phyloP scores from a whole-genome alignment of 2,797 vertebrate genomes.

The Sphenodon punctatus region DNA sequence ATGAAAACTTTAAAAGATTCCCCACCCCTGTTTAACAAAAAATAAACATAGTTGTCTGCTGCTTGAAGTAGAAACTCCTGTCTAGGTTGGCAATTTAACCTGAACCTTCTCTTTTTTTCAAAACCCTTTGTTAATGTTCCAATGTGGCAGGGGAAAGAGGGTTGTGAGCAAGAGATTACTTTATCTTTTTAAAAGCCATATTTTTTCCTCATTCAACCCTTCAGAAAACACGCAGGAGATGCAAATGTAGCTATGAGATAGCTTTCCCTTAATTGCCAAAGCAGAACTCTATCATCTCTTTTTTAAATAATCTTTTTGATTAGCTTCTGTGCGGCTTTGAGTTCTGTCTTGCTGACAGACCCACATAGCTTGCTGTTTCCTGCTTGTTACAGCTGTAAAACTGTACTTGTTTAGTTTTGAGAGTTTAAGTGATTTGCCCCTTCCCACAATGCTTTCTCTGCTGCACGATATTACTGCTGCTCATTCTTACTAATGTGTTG shows the following conservation, averaged over 20 bases:
- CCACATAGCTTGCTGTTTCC: not conserved
- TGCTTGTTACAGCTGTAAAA: slow-evolving; percentile 17
- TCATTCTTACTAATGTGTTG: slow-evolving; percentile 18
- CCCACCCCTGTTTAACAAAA: no score
- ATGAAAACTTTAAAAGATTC: not conserved
- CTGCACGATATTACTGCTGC: not conserved
- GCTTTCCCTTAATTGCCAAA: slow-evolving; percentile 3
- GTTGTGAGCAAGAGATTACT: not conserved
- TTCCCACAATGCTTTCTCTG: slow-evolving; percentile 23
- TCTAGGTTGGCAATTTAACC: not conserved
- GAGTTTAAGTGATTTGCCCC: not conserved
- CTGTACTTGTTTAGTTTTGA: slow-evolving; percentile 16
- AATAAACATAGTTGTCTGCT: not conserved
- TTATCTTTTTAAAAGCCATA: not conserved
- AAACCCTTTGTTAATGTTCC: not conserved
- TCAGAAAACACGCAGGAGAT: not conserved
- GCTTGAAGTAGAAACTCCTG: not conserved
- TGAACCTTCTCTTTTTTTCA: not conserved
- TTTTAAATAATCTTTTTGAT: slow-evolving; percentile 23
- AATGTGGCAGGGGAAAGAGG: not conserved
- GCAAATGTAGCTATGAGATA: not conserved
- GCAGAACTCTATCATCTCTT: not conserved
- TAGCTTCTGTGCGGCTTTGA: not conserved
- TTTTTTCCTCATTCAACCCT: not conserved
- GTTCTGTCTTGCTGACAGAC: slow-evolving; percentile 2